Evolutionary conservation across 2,888 invertebrate species (phyloP), one percentile per base, ranked within the genome.

Genomic region (Criorhina ranunculi): DNA sequence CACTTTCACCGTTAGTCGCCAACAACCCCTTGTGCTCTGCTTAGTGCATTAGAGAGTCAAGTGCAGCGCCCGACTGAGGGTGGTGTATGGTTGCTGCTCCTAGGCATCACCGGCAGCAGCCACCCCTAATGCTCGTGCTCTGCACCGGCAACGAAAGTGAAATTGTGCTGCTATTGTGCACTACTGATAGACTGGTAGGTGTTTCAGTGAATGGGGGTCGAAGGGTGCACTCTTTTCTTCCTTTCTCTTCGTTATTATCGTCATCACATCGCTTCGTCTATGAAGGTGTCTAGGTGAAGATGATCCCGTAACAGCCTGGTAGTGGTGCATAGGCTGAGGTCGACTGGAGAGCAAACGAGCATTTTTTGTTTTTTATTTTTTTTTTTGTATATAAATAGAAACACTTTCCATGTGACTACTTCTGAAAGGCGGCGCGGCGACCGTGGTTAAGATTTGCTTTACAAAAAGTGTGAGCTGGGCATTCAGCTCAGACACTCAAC

Each of bases 21-120:
- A 37, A 5, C 57, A 53, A 4, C 55, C n/a, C 44, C 31, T 69
- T 17, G 59, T 66, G 59, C 66, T 67, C 17, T 81, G 83, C 79
- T 83, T 83, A 83, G 79, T 83, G 73, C 83, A 79, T 83, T 83
- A 83, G 83, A 83, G 83, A 83, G 83, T 83, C 83, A 83, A 83
- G 79, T 83, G 83, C 78, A 83, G 81, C 75, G 24, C 17, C 29
- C 59, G 29, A 35, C 53, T 40, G 8, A 37, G 19, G 17, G 24
- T 62, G 59, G 37, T 53, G 37, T 37, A 15, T 44, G 44, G 29
- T 12, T 64, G 44, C 37, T 29, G 70, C 55, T 70, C 6, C 69
- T 9, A 44, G 70, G 33, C 35, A 59, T 35, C 42, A 31, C 6
- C 15, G 37, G 37, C 29, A 51, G 33, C 40, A 60, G 35, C 57